These are phyloP conservation scores for Monomorium pharaonis DNA, from an alignment of 1,140 invertebrate genomes.

Conservation along the genomic window DNA sequence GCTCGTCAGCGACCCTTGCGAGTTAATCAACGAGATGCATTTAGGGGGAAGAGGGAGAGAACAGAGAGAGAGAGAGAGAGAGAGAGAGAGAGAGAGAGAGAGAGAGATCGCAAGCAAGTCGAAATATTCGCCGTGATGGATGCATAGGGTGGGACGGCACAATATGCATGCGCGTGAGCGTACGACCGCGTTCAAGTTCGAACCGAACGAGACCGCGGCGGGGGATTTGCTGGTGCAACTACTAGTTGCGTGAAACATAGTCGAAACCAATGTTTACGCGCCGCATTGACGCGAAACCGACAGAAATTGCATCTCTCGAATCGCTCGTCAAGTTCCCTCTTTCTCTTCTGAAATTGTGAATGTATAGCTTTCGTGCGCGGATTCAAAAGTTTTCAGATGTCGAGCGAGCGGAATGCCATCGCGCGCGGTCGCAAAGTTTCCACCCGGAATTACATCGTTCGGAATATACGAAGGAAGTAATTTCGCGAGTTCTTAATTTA, in stretches of 20 bases:
- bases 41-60: slow-evolving; percentile 25
- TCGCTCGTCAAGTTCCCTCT: background rate
- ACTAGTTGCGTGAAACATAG: slow-evolving; percentile 43
- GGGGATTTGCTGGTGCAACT: background rate
- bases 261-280: slow-evolving; percentile 30
- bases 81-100: background rate
- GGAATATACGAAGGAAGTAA: background rate
- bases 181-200: background rate
- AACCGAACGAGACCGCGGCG: background rate
- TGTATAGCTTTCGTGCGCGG: background rate
- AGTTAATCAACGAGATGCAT: slow-evolving; percentile 78
- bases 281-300: slow-evolving; percentile 48
- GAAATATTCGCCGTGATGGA: slow-evolving; percentile 19
- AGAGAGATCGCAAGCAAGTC: slow-evolving; percentile 2
- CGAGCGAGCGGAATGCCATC: background rate
- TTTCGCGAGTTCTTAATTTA: background rate
- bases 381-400: slow-evolving; percentile 11
- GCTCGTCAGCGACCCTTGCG: slow-evolving; percentile 61
- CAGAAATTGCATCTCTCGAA: slow-evolving; percentile 27
- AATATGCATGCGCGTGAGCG: slow-evolving; percentile 9
- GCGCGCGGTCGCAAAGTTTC: background rate
- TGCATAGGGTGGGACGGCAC: slow-evolving; percentile 5
- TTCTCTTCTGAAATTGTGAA: background rate
- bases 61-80: background rate
- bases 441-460: background rate